phyloP scores from a whole-genome alignment of 2,113 vertebrate genomes.

The Platysternon megacephalum region DNA sequence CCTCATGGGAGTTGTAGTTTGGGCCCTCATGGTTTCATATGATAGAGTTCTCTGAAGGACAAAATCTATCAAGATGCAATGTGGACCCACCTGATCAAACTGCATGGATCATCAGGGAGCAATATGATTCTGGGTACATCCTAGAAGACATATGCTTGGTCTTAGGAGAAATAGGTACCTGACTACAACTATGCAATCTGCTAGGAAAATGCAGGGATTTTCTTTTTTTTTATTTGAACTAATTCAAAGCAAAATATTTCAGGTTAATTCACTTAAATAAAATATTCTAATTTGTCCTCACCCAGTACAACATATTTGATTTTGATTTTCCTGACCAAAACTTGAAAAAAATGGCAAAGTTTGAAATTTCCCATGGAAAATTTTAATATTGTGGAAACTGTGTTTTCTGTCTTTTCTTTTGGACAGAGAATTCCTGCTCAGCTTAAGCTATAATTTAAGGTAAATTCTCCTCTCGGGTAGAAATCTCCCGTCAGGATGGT shows the following conservation, averaged over 20 bases:
- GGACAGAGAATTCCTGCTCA: background rate
- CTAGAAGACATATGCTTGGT: background rate
- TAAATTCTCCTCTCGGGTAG: background rate
- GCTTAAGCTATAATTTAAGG: background rate
- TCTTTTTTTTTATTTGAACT: background rate
- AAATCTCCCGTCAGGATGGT: background rate
- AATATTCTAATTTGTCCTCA: background rate
- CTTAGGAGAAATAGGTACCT: background rate
- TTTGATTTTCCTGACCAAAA: background rate
- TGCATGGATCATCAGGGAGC: background rate
- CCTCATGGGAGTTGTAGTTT: background rate
- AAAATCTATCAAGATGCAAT: background rate
- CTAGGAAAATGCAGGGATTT: background rate
- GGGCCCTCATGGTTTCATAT: too few species aligned
- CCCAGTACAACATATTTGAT: background rate
- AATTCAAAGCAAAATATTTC: background rate
- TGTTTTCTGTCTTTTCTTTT: background rate
- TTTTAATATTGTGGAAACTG: background rate
- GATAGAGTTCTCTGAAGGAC: background rate
- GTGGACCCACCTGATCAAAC: background rate
- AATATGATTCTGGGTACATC: background rate
- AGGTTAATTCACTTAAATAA: background rate
- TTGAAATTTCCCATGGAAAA: too few species aligned
- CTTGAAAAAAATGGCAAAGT: background rate
- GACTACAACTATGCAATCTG: background rate